Evolutionary conservation across 2,888 invertebrate species (phyloP).

Genomic region (Perdita meconis): DNA sequence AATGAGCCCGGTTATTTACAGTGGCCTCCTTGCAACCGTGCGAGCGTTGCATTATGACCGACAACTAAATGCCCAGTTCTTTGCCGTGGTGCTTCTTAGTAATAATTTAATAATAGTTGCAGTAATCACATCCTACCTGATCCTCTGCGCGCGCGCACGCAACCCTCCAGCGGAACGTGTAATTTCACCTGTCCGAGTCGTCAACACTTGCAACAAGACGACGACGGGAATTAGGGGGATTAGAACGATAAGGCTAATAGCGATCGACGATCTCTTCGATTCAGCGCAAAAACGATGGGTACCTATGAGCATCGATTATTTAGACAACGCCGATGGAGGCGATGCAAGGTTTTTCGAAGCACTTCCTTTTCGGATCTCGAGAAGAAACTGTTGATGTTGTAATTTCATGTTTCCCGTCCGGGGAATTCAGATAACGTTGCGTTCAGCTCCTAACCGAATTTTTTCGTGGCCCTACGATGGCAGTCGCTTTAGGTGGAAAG

Average conservation of each 20-base stretch:
- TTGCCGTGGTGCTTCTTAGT: slow-evolving; percentile 14
- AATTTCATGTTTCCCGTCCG: neutral
- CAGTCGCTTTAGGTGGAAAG: neutral
- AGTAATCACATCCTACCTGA: slow-evolving; percentile 50
- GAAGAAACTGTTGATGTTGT: no score
- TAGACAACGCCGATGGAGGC: no score
- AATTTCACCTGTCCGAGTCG: slow-evolving; percentile 61
- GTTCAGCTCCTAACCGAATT: neutral
- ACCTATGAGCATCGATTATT: neutral
- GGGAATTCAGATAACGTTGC: neutral
- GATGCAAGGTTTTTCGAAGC: no score
- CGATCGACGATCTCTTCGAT: neutral
- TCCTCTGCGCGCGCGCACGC: slow-evolving; percentile 56
- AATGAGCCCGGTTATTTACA: slow-evolving; percentile 30
- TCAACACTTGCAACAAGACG: slow-evolving; percentile 52
- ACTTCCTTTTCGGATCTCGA: no score
- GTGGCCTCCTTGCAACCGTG: slow-evolving; percentile 10
- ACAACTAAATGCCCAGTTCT: slow-evolving; percentile 32
- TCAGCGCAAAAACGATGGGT: neutral
- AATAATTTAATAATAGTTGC: slow-evolving; percentile 51
- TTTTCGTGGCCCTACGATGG: neutral
- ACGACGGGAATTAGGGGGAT: neutral
- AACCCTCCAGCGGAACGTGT: slow-evolving; percentile 50
- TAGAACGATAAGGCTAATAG: slow-evolving; percentile 8
- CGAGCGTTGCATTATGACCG: slow-evolving; percentile 24